Base-by-base conservation (phyloP, 2,113 vertebrate genomes). In the Typhlomys cinereus region DNA sequence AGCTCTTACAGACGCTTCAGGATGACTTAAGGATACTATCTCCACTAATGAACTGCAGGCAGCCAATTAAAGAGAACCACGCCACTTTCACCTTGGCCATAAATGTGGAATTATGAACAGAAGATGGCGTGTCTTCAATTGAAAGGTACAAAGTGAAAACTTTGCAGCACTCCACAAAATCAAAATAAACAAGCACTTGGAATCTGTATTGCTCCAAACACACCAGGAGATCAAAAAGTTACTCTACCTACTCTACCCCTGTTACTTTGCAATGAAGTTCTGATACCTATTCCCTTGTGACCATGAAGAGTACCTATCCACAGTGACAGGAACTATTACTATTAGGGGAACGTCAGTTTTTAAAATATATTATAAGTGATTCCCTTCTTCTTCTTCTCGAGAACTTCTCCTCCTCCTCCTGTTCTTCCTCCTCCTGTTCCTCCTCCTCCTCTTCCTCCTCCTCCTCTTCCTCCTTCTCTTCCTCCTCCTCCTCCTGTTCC, bases 31-130 rank as follows among this genome's bases (percentile, higher is more conserved):
- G 48, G 93, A 96, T 76, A 92, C 89, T 67, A 73, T 93, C 39
- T 69, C 39, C 76, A 78, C 94, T 96, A 97, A 97, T 88, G 96
- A 98, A 97, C 97, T 88, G 86, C 91, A 96, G 96, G 97, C 94
- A 97, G 95, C 95, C 96, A 97, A 96, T 97, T 98, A 98, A 96
- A 96, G 23, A 96, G 86, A 96, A 91, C 20, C 93, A 96, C 95
- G 83, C 84, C 50, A 57, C 88, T 93, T 96, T 97, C 97, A 97
- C 97, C 97, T 97, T 73, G 29, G 85, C 73, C 95, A 91, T 21
- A 95, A 95, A 97, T 94, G 95, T 95, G 95, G 87, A 93, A 95
- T 52, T 71, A 83, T 96, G 92, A 82, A 29, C 34, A 29, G 66
- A 96, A 92, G 90, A 95, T 29, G 71, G 36, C 52, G 67, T 6